phyloP scores from a whole-genome alignment of 1,140 invertebrate genomes.

The Eumaeus atala region DNA sequence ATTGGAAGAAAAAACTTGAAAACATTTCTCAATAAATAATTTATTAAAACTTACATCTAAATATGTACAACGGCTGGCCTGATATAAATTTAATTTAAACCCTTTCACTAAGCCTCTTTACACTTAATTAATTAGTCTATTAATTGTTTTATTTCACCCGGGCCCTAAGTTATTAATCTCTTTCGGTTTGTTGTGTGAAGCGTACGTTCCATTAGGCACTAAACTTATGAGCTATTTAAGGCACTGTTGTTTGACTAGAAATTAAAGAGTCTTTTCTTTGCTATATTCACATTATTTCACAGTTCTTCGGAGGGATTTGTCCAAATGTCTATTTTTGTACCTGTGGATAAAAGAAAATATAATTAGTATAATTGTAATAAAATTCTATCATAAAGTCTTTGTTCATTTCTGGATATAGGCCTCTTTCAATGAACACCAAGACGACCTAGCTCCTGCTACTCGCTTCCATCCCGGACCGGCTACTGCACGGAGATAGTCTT shows the following conservation, averaged over 20 bases:
- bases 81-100: slow-evolving; percentile 24
- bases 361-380: neutral
- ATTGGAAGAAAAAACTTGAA: slow-evolving; percentile 18
- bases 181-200: neutral
- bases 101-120: slow-evolving; percentile 38
- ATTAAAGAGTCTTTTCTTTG: slow-evolving; percentile 62
- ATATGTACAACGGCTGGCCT: slow-evolving; percentile 43
- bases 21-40: slow-evolving; percentile 58
- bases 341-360: slow-evolving; percentile 48
- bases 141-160: slow-evolving; percentile 3
- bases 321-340: slow-evolving; percentile 29
- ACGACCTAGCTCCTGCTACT: too few relatives aligned
- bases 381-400: neutral
- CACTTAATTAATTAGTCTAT: slow-evolving; percentile 2
- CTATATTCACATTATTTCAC: slow-evolving; percentile 41
- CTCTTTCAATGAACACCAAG: too few relatives aligned
- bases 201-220: slow-evolving; percentile 22
- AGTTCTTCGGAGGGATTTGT: slow-evolving; percentile 59
- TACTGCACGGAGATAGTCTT: too few relatives aligned
- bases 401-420: too few relatives aligned
- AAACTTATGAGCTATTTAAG: slow-evolving; percentile 42
- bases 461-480: too few relatives aligned
- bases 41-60: slow-evolving; percentile 50
- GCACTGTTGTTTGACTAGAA: slow-evolving; percentile 69
- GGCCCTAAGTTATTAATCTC: neutral